A percentile compares a stretch with the other conserved stretches of the same genome.
Evolutionary conservation across 2,797 vertebrate species (phyloP).

Genomic region (Phataginus tricuspis): DNA sequence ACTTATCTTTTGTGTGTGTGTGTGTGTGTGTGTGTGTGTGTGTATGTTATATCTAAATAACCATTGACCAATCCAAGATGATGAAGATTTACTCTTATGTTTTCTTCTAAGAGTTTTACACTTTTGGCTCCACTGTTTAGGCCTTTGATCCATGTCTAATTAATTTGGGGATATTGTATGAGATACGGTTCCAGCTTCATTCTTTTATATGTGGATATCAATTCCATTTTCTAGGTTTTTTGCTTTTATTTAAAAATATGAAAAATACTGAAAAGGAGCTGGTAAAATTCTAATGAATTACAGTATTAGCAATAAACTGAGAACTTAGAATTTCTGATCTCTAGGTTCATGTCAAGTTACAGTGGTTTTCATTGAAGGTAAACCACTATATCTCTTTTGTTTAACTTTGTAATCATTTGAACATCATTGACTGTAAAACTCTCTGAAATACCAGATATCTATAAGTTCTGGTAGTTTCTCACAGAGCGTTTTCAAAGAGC

Average conservation of each 20-base stretch:
- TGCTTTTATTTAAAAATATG: slow-evolving; percentile 41
- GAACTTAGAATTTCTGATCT: slow-evolving; percentile 32
- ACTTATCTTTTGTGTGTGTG: not conserved
- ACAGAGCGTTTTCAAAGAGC: slow-evolving; percentile 29
- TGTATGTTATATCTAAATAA: not conserved
- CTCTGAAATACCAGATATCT: not conserved
- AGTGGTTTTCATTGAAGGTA: not conserved
- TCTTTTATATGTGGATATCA: not conserved
- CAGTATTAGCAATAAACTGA: not conserved
- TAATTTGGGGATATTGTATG: not conserved
- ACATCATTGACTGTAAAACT: not conserved
- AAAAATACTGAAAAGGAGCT: slow-evolving; percentile 13
- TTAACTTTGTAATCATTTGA: slow-evolving; percentile 47
- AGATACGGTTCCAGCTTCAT: not conserved
- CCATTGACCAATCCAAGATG: not conserved
- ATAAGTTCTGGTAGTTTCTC: not conserved
- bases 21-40: not conserved
- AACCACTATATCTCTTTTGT: not conserved
- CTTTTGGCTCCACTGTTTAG: not conserved
- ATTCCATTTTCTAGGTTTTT: not conserved
- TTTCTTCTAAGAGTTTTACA: not conserved
- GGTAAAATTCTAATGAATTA: slow-evolving; percentile 30
- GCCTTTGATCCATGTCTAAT: not conserved
- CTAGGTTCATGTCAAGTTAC: not conserved
- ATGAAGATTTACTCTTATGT: not conserved